Conservation (phyloP, 2,888 invertebrate genomes). For the Halocaridina rubra region DNA sequence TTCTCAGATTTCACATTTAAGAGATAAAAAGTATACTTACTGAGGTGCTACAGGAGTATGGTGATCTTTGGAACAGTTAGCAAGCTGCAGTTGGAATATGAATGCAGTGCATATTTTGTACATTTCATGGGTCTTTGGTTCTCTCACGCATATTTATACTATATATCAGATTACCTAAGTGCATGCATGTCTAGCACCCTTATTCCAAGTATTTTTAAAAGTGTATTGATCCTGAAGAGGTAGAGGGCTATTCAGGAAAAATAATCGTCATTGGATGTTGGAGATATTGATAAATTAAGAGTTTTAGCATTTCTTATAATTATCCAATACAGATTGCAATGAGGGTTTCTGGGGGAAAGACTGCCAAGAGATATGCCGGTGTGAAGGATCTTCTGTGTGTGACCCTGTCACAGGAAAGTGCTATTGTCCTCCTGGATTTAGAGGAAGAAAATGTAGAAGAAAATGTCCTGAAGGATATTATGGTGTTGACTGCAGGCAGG, state of each 20-base stretch:
- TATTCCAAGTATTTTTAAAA: background rate
- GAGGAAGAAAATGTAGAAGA: conserved; percentile 23
- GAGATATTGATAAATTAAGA: background rate
- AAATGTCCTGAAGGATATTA: conserved; percentile 22
- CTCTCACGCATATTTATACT: conserved; percentile 11
- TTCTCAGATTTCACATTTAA: too few relatives aligned
- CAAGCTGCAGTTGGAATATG: too few relatives aligned
- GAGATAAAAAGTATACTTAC: too few relatives aligned
- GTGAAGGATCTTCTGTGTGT: conserved; percentile 16
- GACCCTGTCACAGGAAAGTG: conserved; percentile 37
- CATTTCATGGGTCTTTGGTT: too few relatives aligned
- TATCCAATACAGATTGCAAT: conserved; percentile 19
- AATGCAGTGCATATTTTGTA: too few relatives aligned
- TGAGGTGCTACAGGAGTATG: too few relatives aligned
- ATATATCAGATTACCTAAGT: background rate
- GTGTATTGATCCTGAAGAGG: background rate
- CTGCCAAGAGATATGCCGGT: conserved; percentile 31
- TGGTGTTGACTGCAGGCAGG: conserved; percentile 37
- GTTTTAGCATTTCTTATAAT: background rate
- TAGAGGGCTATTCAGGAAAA: background rate
- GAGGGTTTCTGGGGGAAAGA: conserved; percentile 33
- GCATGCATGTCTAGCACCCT: background rate
- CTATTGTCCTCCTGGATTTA: conserved; percentile 33
- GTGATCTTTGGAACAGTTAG: too few relatives aligned
- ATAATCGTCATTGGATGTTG: background rate